These are phyloP conservation scores for Lithobates sylvaticus DNA, from an alignment of 2,797 vertebrate genomes.

Conservation along the genomic window DNA sequence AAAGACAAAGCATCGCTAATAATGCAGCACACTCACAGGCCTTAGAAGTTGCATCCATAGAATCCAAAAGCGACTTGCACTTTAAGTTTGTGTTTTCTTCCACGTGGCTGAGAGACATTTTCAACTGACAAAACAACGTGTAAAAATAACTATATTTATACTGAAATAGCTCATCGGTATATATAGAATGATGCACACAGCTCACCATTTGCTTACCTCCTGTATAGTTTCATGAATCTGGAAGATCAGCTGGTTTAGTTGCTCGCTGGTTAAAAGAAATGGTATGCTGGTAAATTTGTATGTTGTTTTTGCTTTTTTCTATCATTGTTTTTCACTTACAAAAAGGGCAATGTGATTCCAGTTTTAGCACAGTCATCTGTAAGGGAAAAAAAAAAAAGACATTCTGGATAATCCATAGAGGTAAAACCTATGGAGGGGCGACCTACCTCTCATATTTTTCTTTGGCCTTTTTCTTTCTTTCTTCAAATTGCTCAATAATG, in stretches of 20 bases:
- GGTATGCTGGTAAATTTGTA: not conserved
- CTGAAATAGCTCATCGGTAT: not conserved
- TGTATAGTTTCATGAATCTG: slow-evolving; percentile 80
- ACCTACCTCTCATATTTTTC: slow-evolving; percentile 86
- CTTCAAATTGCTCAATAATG: slow-evolving; percentile 87
- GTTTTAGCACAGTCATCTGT: no score
- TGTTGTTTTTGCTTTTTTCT: not conserved
- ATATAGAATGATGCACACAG: no score
- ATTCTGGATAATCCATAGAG: no score
- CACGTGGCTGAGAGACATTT: slow-evolving; percentile 71
- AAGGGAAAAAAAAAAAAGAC: no score
- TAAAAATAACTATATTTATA: not conserved
- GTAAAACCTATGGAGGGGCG: not conserved
- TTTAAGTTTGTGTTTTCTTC: slow-evolving; percentile 71
- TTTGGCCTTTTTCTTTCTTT: slow-evolving; percentile 85
- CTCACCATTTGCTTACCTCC: slow-evolving; percentile 78
- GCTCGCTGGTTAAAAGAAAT: slow-evolving; percentile 71
- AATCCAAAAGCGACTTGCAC: slow-evolving; percentile 71
- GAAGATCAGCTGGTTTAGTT: slow-evolving; percentile 78
- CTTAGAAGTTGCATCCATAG: slow-evolving; percentile 71
- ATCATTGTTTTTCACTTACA: no score
- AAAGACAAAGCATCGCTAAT: slow-evolving; percentile 24
- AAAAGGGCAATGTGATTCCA: no score
- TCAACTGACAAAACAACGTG: slow-evolving; percentile 70
- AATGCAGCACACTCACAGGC: slow-evolving; percentile 70